A percentile compares a stretch with the other conserved stretches of the same genome.
Evolutionary conservation across 2,888 invertebrate genomes (phyloP).

Genomic region (Drosophila neotestacea): DNA sequence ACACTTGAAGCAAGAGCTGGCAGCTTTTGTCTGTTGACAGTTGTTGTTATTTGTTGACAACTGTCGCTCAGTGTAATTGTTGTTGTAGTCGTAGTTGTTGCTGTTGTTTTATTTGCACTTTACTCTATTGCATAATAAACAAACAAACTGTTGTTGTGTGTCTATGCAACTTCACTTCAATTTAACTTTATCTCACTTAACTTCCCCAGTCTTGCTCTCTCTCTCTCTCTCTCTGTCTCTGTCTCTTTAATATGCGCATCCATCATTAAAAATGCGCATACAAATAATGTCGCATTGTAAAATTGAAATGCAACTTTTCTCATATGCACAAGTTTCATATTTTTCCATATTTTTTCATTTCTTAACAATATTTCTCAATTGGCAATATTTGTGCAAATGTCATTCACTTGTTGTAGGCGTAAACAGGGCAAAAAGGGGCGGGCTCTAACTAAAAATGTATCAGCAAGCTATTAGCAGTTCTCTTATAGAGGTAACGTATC

Average conservation of each 20-base stretch:
- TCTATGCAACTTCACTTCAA: conserved; percentile 44
- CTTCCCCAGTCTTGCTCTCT: conserved; percentile 44
- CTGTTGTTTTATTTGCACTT: conserved; percentile 58
- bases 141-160: conserved; percentile 32
- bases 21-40: conserved; percentile 40
- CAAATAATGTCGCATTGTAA: conserved; percentile 27
- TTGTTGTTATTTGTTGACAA: conserved; percentile 42
- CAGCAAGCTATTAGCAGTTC: conserved; percentile 56
- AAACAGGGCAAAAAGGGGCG: neutral
- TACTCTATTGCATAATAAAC: conserved; percentile 70
- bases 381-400: conserved; percentile 62
- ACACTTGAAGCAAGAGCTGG: conserved; percentile 24
- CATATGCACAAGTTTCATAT: conserved; percentile 39
- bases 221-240: neutral
- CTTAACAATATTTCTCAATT: conserved; percentile 34
- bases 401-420: conserved; percentile 56
- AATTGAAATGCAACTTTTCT: conserved; percentile 49
- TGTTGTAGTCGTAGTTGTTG: conserved; percentile 27
- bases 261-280: conserved; percentile 28
- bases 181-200: conserved; percentile 58
- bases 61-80: conserved; percentile 21
- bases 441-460: conserved; percentile 13
- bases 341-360: conserved; percentile 4
- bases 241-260: neutral
- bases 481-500: conserved; percentile 11